Base-by-base conservation (phyloP, 1,140 invertebrate genomes). In the Magallana ariakensis region DNA sequence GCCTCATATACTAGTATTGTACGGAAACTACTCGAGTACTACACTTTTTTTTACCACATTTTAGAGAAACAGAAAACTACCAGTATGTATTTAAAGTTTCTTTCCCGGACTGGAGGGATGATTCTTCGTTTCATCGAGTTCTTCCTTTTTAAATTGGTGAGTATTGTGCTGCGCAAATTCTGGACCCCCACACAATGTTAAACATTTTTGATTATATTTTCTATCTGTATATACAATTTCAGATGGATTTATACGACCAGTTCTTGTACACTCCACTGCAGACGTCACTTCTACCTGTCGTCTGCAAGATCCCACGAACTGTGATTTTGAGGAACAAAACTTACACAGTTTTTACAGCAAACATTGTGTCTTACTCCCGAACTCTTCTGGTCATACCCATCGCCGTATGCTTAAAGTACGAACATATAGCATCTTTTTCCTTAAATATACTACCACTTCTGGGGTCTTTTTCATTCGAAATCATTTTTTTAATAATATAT, bases 341-440 rank as follows among this genome's bases (percentile, higher is more conserved):
- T 6, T 86, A 89, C 58, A 89, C 86, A 6, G 86, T 92, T 10
- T 93, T 93, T 83, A 90, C 90, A 56, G 92, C 92, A 53, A 93
- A 93, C 83, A 91, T 92, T 22, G 90, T 93, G 16, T 92, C 92
- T 7, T 92, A 90, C 88, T 80, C 91, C 6, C 85, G 92, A 66
- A 93, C 92, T 10, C 26, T 90, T 15, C 85, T 93, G 60, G 91
- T 92, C 46, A 89, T 93, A 46, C 92, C 92, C 0, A 92, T 93
- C 62, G 92, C 92, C 10, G 80, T 85, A 58, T 88, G 88, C 83
- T 84, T 93, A 56, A 93, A 92, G 92, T 92, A 87, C 89, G 88
- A 89, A 81, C 60, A 26, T 11, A 19, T 70, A 26, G 70, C 6
- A 19, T 16, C 60, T 8, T 26, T 70, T 33, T 9, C 11, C n/a